Conservation (phyloP, 2,888 invertebrate genomes). For the Mactromeris polynyma region DNA sequence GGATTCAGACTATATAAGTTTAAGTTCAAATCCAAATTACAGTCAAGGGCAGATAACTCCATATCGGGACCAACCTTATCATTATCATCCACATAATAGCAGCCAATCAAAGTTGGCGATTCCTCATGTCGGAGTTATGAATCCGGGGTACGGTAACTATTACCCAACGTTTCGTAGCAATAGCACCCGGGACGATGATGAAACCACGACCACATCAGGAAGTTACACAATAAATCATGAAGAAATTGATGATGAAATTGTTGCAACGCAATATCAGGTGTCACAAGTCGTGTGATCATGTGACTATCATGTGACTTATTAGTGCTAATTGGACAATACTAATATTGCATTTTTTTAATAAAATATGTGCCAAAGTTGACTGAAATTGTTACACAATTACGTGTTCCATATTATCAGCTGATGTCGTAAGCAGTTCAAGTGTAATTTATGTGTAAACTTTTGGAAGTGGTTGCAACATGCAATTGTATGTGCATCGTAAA, state of each 20-base stretch:
- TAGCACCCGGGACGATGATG: constrained; percentile 68
- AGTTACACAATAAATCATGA: constrained; percentile 75
- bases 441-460: not conserved
- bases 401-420: not conserved
- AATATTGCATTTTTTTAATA: constrained; percentile 1
- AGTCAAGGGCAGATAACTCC: constrained; percentile 47
- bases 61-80: constrained; percentile 34
- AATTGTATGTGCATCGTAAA: not conserved
- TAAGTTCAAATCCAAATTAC: constrained; percentile 47
- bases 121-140: constrained; percentile 45
- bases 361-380: constrained; percentile 16
- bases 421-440: constrained; percentile 18
- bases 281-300: constrained; percentile 42
- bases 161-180: constrained; percentile 55
- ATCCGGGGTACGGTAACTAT: constrained; percentile 57
- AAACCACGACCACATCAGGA: constrained; percentile 68
- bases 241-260: constrained; percentile 71
- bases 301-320: constrained; percentile 3
- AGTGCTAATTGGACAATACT: constrained; percentile 12
- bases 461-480: not conserved
- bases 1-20: constrained; percentile 65
- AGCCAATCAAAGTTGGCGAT: constrained; percentile 44
- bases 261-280: constrained; percentile 49
- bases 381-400: not conserved
- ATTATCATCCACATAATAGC: constrained; percentile 44